phyloP scores from a whole-genome alignment of 2,888 invertebrate genomes.

The Mayetiola destructor region DNA sequence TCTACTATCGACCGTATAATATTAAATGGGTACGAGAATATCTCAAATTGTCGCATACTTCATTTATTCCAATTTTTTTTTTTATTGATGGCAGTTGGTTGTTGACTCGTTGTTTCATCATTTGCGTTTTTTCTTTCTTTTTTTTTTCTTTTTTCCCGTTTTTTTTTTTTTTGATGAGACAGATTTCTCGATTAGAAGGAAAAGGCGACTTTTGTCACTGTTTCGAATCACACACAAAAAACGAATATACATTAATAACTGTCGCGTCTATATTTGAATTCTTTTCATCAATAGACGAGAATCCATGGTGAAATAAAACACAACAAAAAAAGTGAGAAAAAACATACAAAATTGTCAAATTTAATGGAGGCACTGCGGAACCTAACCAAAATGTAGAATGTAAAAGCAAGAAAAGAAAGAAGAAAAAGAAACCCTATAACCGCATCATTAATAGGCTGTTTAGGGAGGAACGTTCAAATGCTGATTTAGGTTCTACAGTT shows the following conservation, averaged over 20 bases:
- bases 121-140: not conserved
- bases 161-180: not conserved
- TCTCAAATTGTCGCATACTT: no score
- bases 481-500: no score
- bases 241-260: constrained; percentile 6
- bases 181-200: constrained; percentile 5
- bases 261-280: not conserved
- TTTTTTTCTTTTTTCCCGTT: not conserved
- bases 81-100: no score
- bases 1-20: no score
- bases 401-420: no score
- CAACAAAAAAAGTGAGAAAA: not conserved
- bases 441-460: no score
- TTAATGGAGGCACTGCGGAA: not conserved
- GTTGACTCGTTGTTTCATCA: no score
- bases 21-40: no score
- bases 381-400: no score
- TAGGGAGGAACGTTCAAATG: no score
- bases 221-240: constrained; percentile 2
- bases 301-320: not conserved
- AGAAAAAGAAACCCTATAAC: no score
- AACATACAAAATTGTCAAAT: not conserved
- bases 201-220: constrained; percentile 7
- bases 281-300: not conserved
- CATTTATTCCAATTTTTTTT: no score